Evolutionary conservation across 2,888 invertebrate genomes (phyloP).

Genomic region (Choreutis nemorana): DNA sequence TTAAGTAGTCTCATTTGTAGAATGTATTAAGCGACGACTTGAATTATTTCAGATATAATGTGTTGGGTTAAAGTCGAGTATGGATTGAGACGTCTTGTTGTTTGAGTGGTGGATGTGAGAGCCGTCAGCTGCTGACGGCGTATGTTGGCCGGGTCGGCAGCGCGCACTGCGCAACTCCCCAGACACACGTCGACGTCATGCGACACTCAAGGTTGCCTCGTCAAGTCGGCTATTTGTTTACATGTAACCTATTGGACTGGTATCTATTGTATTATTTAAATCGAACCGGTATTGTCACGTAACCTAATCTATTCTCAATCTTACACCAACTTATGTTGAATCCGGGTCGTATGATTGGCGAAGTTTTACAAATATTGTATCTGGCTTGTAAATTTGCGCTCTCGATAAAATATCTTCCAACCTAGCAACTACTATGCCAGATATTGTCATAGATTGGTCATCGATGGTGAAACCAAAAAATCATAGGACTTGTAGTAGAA

Average conservation of each 20-base stretch:
- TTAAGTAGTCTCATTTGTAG: neutral
- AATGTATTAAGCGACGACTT: neutral
- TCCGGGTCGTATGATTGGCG: no score
- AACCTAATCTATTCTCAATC: no score
- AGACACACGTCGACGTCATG: constrained; percentile 51
- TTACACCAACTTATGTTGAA: no score
- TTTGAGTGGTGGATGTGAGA: no score
- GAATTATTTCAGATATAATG: neutral
- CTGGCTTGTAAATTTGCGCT: no score
- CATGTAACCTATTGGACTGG: neutral
- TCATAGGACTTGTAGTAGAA: no score
- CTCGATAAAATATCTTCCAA: no score
- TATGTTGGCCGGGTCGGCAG: constrained; percentile 51
- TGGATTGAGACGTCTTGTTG: neutral
- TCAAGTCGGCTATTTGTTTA: neutral
- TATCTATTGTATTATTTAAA: constrained; percentile 4
- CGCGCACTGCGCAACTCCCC: constrained; percentile 66
- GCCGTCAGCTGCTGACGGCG: constrained; percentile 20
- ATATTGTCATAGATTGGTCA: no score
- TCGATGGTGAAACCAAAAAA: no score
- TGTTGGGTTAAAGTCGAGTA: neutral
- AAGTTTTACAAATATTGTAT: no score
- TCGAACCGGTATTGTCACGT: no score
- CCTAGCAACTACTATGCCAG: no score
- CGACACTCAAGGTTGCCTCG: constrained; percentile 27